phyloP scores from a whole-genome alignment of 23 tunicate genomes.

The Trididemnum nubilum region DNA sequence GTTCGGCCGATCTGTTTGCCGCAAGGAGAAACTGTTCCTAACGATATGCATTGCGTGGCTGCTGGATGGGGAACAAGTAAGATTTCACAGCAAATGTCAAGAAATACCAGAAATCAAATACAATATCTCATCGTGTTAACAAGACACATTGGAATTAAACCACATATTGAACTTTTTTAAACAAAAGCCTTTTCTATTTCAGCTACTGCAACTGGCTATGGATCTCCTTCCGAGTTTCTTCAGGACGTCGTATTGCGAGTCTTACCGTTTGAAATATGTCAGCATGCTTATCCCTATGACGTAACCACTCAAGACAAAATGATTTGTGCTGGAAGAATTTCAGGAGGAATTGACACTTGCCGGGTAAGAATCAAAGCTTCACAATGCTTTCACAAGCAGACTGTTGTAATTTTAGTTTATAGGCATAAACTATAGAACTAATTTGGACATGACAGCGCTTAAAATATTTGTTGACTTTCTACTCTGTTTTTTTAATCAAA shows the following conservation, averaged over 20 bases:
- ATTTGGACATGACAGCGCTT: too few relatives aligned
- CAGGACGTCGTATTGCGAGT: conserved; percentile 31
- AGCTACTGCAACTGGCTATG: background rate
- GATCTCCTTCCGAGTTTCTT: background rate
- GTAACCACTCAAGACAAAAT: background rate
- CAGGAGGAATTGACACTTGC: conserved; percentile 27
- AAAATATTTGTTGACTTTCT: too few relatives aligned
- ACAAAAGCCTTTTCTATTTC: background rate
- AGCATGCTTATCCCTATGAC: background rate
- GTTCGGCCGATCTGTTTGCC: conserved; percentile 45
- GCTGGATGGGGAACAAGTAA: conserved; percentile 60
- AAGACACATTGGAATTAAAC: too few relatives aligned
- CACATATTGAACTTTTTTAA: background rate
- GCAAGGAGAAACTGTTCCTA: conserved; percentile 25
- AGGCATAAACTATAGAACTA: too few relatives aligned
- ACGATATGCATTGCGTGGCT: conserved; percentile 33
- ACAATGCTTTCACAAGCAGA: too few relatives aligned
- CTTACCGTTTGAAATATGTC: conserved; percentile 10
- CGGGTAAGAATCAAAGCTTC: conserved; percentile 5
- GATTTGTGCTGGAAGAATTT: conserved; percentile 38
- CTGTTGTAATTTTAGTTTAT: too few relatives aligned
- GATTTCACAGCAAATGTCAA: too few relatives aligned
- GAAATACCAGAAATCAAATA: too few relatives aligned
- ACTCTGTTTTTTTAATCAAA: too few relatives aligned
- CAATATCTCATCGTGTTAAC: too few relatives aligned